These are phyloP conservation scores for Trididemnum nubilum DNA, from an alignment of 23 tunicate genomes.

Conservation along the genomic window DNA sequence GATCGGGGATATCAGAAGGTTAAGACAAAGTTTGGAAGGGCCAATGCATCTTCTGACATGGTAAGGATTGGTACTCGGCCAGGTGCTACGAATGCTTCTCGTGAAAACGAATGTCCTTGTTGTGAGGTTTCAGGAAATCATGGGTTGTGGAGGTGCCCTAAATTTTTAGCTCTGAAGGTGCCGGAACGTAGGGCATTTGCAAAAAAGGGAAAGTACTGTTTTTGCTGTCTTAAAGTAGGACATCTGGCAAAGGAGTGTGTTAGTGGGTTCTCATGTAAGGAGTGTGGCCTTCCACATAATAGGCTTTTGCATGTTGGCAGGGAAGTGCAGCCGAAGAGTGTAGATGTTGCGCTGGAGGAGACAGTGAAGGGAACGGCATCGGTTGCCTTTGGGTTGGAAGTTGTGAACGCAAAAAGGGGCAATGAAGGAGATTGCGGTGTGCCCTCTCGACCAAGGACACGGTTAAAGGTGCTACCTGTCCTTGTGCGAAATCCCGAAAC, in stretches of 20 bases:
- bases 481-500: neutral
- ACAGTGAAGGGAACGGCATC: neutral
- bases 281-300: neutral
- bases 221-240: neutral
- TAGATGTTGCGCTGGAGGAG: neutral
- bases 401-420: neutral
- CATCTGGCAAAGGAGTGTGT: neutral
- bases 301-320: neutral
- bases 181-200: neutral
- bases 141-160: neutral
- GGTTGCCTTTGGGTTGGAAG: neutral
- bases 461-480: conserved; percentile 4
- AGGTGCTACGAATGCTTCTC: too few relatives aligned
- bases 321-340: too few relatives aligned
- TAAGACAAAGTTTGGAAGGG: too few relatives aligned
- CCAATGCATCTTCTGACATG: too few relatives aligned
- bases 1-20: too few relatives aligned
- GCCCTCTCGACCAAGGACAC: neutral
- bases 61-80: too few relatives aligned
- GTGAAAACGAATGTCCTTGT: too few relatives aligned
- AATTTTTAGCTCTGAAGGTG: neutral
- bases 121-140: too few relatives aligned
- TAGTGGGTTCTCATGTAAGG: neutral
- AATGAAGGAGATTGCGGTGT: neutral
- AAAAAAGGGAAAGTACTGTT: neutral